phyloP scores from a whole-genome alignment of 2,888 invertebrate genomes.

The Eucriotettix oculatus region DNA sequence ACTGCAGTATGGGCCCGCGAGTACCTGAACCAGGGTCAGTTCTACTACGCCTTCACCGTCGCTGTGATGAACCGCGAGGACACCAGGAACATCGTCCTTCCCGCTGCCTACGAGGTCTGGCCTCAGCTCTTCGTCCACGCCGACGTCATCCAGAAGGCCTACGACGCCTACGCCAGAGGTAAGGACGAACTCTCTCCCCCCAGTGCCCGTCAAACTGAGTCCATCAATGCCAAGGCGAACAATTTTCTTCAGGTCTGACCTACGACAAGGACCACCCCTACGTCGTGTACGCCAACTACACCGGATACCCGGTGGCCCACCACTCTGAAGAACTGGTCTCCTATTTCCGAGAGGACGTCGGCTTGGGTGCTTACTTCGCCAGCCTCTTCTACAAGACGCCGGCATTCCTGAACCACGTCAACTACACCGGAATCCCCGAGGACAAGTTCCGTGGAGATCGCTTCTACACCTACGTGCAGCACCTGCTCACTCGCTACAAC shows the following conservation, averaged over 20 bases:
- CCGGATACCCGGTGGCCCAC: constrained; percentile 2
- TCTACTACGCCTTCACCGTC: constrained; percentile 41
- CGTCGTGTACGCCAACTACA: not conserved
- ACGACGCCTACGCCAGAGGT: constrained; percentile 6
- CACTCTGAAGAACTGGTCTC: constrained; percentile 36
- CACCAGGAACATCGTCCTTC: constrained; percentile 37
- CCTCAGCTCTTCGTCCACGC: constrained; percentile 46
- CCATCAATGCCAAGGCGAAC: too few relatives aligned
- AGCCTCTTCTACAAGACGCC: constrained; percentile 48
- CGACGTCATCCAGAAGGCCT: constrained; percentile 35
- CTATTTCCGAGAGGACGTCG: constrained; percentile 59
- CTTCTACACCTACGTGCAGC: constrained; percentile 19
- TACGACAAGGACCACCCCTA: not conserved
- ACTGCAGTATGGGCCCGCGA: constrained; percentile 51
- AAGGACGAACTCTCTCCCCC: not conserved
- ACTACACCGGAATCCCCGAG: constrained; percentile 34
- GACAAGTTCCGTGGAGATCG: constrained; percentile 42
- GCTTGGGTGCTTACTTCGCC: constrained; percentile 37
- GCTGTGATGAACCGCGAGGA: constrained; percentile 41
- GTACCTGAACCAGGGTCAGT: constrained; percentile 44
- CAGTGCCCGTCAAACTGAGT: not conserved
- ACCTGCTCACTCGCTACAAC: constrained; percentile 34
- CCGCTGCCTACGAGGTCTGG: constrained; percentile 49
- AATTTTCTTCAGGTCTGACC: not conserved
- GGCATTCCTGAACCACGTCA: constrained; percentile 40